phyloP scores from a whole-genome alignment of 2,113 vertebrate genomes.

The Neoarius graeffei region DNA sequence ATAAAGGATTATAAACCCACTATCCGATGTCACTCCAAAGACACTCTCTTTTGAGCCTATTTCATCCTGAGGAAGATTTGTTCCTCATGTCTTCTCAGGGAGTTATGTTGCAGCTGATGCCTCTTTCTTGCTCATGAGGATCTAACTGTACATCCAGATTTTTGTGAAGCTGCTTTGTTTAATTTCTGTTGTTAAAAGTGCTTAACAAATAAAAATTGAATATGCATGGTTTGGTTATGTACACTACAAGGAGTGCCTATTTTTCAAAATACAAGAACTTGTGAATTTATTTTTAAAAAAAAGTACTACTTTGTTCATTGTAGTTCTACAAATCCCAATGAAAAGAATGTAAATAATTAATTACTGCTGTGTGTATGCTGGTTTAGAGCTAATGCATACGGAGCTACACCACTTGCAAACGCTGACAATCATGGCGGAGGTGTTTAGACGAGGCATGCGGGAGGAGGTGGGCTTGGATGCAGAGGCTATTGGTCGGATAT shows the following conservation, averaged over 20 bases:
- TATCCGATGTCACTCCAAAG: not conserved
- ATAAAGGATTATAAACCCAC: not conserved
- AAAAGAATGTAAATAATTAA: not conserved
- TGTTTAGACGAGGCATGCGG: constrained; percentile 91
- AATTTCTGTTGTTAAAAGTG: not conserved
- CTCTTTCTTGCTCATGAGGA: not conserved
- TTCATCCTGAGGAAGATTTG: not conserved
- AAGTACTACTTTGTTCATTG: not conserved
- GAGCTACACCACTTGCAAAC: constrained; percentile 95
- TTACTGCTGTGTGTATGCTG: not conserved
- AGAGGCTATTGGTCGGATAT: constrained; percentile 85
- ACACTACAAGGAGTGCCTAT: not conserved
- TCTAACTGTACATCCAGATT: not conserved
- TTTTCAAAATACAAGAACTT: not conserved
- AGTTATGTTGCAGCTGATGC: not conserved
- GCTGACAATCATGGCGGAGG: constrained; percentile 91
- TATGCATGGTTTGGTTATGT: not conserved
- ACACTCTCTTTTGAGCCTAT: not conserved
- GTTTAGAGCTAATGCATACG: constrained; percentile 93
- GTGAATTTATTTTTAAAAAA: not conserved
- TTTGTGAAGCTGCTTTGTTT: not conserved
- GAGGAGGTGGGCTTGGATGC: constrained; percentile 89
- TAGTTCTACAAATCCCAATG: not conserved
- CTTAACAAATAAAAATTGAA: not conserved
- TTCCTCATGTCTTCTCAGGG: not conserved